Conservation (phyloP, 1,140 invertebrate species). For the Tribolium madens region DNA sequence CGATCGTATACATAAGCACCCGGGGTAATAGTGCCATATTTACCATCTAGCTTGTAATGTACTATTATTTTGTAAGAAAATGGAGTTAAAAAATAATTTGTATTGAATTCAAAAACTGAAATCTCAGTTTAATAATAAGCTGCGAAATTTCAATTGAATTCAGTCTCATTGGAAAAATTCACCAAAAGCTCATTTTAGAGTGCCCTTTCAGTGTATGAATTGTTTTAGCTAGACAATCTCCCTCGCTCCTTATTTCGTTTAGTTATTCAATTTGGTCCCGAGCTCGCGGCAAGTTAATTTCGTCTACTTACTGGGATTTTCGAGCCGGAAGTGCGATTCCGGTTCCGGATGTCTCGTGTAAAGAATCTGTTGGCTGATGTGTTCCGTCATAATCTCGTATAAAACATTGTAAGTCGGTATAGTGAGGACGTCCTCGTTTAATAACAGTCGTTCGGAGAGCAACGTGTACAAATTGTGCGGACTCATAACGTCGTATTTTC, state of each 20-base stretch:
- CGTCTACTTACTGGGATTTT: constrained; percentile 93
- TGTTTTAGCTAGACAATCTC: not conserved
- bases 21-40: too few species aligned
- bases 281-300: not conserved
- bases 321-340: constrained; percentile 92
- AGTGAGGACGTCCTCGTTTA: constrained; percentile 90
- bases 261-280: not conserved
- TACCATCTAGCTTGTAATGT: too few species aligned
- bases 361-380: constrained; percentile 94
- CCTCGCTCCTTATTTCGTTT: not conserved
- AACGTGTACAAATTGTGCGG: constrained; percentile 98
- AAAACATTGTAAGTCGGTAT: constrained; percentile 97
- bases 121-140: too few species aligned
- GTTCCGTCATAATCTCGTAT: constrained; percentile 98
- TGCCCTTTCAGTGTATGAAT: not conserved
- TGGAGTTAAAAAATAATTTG: too few species aligned
- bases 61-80: too few species aligned
- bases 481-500: constrained; percentile 98
- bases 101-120: too few species aligned
- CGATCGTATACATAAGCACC: too few species aligned
- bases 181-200: too few species aligned
- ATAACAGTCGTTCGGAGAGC: constrained; percentile 89
- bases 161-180: too few species aligned
- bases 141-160: too few species aligned
- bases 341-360: constrained; percentile 93